Conservation (phyloP, 2,888 invertebrate species). For the Conchocele bisecta region DNA sequence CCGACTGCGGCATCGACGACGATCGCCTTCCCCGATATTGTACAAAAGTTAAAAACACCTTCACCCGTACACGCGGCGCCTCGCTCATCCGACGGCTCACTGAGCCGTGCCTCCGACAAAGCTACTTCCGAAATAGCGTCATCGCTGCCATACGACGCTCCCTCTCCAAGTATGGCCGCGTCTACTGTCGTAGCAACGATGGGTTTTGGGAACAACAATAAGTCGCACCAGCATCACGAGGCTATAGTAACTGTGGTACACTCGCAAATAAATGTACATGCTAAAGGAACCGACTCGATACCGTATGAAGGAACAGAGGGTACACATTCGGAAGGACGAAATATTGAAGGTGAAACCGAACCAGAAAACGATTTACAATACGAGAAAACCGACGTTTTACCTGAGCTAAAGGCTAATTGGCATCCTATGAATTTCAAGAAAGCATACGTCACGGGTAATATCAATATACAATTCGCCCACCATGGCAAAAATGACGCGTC, state of each 20-base stretch:
- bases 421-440: not conserved
- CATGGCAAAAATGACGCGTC: not conserved
- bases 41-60: slow-evolving; percentile 1
- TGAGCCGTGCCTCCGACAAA: too few relatives aligned
- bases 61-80: not conserved
- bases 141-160: not conserved
- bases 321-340: not conserved
- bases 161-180: slow-evolving; percentile 39
- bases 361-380: not conserved
- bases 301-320: not conserved
- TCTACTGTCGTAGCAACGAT: too few relatives aligned
- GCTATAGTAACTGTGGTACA: too few relatives aligned
- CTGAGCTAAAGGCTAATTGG: not conserved
- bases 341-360: not conserved
- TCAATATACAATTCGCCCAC: not conserved
- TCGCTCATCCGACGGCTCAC: not conserved
- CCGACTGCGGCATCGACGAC: not conserved
- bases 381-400: not conserved
- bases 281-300: not conserved
- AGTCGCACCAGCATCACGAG: not conserved
- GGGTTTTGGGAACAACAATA: not conserved
- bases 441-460: not conserved
- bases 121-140: too few relatives aligned
- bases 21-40: not conserved
- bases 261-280: too few relatives aligned